Evolutionary conservation across 2,888 invertebrate genomes (phyloP), one percentile per base, ranked within the genome.

Genomic region (Metacarcinus magister): DNA sequence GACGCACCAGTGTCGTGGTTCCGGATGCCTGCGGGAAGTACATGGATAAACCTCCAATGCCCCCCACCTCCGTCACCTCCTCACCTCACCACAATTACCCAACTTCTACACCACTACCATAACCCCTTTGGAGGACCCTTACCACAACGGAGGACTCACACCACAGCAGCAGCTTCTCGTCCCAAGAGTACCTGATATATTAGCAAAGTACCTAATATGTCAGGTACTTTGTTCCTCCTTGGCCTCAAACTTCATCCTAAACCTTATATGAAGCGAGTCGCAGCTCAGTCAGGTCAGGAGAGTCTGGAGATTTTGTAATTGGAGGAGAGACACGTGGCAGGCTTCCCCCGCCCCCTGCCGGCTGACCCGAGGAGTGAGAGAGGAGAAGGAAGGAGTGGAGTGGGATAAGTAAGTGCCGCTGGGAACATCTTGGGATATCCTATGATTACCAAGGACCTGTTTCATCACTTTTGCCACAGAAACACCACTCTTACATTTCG

Each of bases 1-100:
- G 90, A n/a, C 46, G 90, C 60, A n/a, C 91, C 92, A 16, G 19
- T 32, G 54, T 95, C 92, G 43, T 23, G 87, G 82, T 32, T 82
- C 82, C 82, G 82, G 8, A 82, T 28, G 32, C 82, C 82, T 82
- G 82, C 13, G 10, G 32, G 32, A 82, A 67, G 67, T 1, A n/a
- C 19, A 67, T 5, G 67, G 16, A 13, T 10, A 54, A 48, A 48
- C 48, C 48, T 13, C 48, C 48, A 48, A 48, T 13, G 7, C 48
- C 48, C 48, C 5, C 48, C 48, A 48, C 48, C 5, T 13, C 48
- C 5, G 13, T 13, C 48, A 5, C 48, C 48, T 8, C 48, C 48
- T 8, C 48, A 13, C 48, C 48, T 13, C 48, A 48, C 48, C 48
- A 48, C 48, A 48, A 5, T n/a, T n/a, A 16, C 10, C 54, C 16